Conservation (phyloP, 2,797 vertebrate genomes). For the Tachyglossus aculeatus region DNA sequence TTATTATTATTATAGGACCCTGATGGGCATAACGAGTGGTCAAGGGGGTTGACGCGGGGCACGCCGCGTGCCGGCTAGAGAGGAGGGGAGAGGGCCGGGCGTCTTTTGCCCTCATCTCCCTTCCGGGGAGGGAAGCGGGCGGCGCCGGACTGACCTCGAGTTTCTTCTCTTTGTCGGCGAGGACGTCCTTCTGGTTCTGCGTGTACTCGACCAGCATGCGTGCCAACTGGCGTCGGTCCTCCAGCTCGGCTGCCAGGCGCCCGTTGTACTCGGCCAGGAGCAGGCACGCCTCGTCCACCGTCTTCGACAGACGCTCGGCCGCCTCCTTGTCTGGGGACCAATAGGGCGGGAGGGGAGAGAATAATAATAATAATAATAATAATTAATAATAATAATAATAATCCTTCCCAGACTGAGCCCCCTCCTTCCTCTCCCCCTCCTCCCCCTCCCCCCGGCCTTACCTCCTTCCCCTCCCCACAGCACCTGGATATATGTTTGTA, state of each 20-base stretch:
- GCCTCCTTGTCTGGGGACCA: conserved; percentile 89
- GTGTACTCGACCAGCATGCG: conserved; percentile 97
- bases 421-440: too few relatives aligned
- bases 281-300: conserved; percentile 95
- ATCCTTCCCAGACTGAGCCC: too few relatives aligned
- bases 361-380: too few relatives aligned
- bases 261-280: conserved; percentile 97
- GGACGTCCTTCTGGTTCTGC: conserved; percentile 91
- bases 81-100: background rate
- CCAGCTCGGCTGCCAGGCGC: conserved; percentile 93
- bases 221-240: conserved; percentile 94
- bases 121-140: background rate
- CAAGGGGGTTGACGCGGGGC: too few relatives aligned
- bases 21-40: too few relatives aligned
- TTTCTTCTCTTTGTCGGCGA: conserved; percentile 94
- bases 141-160: conserved; percentile 83
- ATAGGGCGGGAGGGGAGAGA: background rate
- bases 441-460: too few relatives aligned
- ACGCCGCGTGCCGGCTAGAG: too few relatives aligned
- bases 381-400: too few relatives aligned
- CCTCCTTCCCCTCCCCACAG: too few relatives aligned
- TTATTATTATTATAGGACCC: too few relatives aligned
- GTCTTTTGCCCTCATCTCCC: too few relatives aligned
- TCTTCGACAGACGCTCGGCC: conserved; percentile 95
- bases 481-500: too few relatives aligned